These are phyloP conservation scores for Rhynchomys soricoides DNA, from an alignment of 2,113 vertebrate genomes.

Conservation along the genomic window DNA sequence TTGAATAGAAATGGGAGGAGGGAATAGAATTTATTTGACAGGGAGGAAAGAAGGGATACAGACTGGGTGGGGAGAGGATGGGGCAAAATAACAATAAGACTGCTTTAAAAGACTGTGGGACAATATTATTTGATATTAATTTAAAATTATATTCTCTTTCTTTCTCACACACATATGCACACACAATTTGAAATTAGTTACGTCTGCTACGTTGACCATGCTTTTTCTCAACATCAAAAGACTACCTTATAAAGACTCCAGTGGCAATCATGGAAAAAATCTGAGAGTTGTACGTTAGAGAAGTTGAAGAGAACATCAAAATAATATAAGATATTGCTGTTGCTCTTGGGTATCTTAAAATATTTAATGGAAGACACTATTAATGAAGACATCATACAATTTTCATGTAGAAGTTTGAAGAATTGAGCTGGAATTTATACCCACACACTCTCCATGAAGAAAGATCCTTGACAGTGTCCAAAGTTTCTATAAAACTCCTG, in stretches of 20 bases:
- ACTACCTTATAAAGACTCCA: neutral
- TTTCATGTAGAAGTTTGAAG: neutral
- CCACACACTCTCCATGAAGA: neutral
- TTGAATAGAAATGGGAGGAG: rapidly evolving
- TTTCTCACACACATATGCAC: neutral
- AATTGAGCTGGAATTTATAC: neutral
- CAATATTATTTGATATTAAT: neutral
- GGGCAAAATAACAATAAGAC: neutral
- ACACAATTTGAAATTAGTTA: neutral
- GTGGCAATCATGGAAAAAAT: neutral
- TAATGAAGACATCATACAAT: neutral
- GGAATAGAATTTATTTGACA: neutral
- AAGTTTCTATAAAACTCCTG: neutral
- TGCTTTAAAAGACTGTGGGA: neutral
- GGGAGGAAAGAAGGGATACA: neutral
- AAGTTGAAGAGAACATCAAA: neutral
- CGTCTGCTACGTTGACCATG: neutral
- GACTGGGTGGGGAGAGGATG: too few relatives aligned
- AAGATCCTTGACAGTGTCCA: neutral
- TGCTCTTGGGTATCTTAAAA: neutral
- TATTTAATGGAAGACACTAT: neutral
- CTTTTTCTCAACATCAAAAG: neutral
- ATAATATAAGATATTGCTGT: neutral
- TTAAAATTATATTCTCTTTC: neutral
- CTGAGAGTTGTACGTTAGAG: neutral